Base-by-base conservation (phyloP, 2,888 invertebrate genomes). In the Sphinx pinastri region DNA sequence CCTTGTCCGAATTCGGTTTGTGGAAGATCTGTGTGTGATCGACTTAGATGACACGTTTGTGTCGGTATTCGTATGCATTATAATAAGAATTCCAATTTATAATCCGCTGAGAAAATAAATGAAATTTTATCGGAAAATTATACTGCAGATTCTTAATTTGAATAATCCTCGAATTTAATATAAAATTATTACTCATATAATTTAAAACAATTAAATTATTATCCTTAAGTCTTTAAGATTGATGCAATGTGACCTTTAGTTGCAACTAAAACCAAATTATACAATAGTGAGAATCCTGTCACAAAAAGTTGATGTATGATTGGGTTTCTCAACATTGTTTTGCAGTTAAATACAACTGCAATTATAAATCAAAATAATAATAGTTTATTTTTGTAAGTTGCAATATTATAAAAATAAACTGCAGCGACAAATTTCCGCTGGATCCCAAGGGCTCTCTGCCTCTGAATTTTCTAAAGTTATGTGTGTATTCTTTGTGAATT, bases 171-270 rank as follows among this genome's bases (percentile, higher is more conserved):
- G 49, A 51, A 14, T 52, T 67, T 31, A 67, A 38, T 4, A 38
- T 8, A 38, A 52, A 16, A 16, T 47, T 60, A 11, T 16, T 12
- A 47, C 14, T 60, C n/a, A 45, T 60, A 12, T 45, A 63, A 63
- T 49, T 63, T 47, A 49, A 63, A 63, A 63, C 19, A 49, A 63
- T 63, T 19, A 19, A 13, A 47, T 49, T 63, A 16, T 45, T 60
- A 45, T 60, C 16, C 19, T 25, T 25, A 1, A 25, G 10, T 57
- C 11, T 6, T 19, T 57, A 57, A 13, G 25, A 57, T 0, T 25
- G 3, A 19, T 25, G 14, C 59, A 31, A 59, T 59, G 14, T 59
- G n/a, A 59, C 31, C 38, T 59, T 38, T 38, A 14, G 2, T 14
- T 8, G 14, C n/a, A 31, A n/a, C n/a, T n/a, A 3, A 8, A 38